Evolutionary conservation across 2,113 vertebrate genomes (phyloP).

Genomic region (Hyla sarda): DNA sequence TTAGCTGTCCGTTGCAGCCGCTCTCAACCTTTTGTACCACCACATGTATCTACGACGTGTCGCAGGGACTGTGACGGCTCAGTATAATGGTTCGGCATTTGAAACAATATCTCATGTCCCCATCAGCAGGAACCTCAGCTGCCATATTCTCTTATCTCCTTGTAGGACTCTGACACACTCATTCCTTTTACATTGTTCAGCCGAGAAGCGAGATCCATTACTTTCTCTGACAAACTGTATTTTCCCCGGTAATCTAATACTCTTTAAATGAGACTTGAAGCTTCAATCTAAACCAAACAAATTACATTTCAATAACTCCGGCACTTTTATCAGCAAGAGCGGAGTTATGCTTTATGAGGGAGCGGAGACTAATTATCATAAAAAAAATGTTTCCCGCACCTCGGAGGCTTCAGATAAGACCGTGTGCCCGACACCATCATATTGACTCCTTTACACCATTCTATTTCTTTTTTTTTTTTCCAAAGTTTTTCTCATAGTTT

Average conservation of each 20-base stretch:
- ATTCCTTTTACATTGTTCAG: neutral
- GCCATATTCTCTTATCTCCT: constrained; percentile 11
- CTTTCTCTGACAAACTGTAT: neutral
- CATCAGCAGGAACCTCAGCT: neutral
- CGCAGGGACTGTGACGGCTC: neutral
- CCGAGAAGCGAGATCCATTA: constrained; percentile 19
- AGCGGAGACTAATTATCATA: constrained; percentile 27
- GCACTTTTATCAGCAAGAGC: constrained; percentile 29
- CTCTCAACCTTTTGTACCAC: neutral
- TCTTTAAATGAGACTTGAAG: constrained; percentile 35
- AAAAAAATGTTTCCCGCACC: constrained; percentile 10
- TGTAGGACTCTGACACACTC: neutral
- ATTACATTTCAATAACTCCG: constrained; percentile 39
- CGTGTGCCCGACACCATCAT: neutral
- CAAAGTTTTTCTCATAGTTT: constrained; percentile 9
- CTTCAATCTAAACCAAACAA: constrained; percentile 44
- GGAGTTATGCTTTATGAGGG: constrained; percentile 30
- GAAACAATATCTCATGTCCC: neutral
- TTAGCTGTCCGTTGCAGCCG: neutral
- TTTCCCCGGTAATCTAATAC: constrained; percentile 20
- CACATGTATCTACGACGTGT: neutral
- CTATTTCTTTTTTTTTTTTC: neutral
- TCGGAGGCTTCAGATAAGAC: neutral
- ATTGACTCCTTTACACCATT: constrained; percentile 3
- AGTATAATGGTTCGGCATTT: neutral